phyloP scores from a whole-genome alignment of 2,797 vertebrate species.

The Ataeniobius toweri region DNA sequence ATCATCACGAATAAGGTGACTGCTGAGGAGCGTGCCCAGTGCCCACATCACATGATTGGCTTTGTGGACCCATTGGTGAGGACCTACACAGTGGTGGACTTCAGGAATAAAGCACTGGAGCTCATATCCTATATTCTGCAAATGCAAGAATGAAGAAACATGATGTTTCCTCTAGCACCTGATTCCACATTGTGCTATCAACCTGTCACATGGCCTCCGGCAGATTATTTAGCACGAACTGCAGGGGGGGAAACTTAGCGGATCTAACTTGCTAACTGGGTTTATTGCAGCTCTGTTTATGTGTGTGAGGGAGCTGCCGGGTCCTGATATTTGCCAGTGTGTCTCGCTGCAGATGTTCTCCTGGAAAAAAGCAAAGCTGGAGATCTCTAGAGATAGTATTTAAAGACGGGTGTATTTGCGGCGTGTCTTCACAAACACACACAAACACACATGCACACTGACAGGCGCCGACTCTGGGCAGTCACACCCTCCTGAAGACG shows the following conservation, averaged over 20 bases:
- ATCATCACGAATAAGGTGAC: slow-evolving; percentile 97
- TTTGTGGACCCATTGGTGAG: slow-evolving; percentile 93
- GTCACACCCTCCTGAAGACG: slow-evolving; percentile 63
- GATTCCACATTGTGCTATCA: not conserved
- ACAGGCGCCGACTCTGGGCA: slow-evolving; percentile 24
- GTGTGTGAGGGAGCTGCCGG: slow-evolving; percentile 23
- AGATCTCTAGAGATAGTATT: slow-evolving; percentile 67
- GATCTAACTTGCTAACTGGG: slow-evolving; percentile 47
- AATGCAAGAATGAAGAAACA: not conserved
- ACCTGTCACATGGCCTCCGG: not conserved
- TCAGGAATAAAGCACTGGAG: slow-evolving; percentile 89
- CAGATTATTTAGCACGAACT: slow-evolving; percentile 27
- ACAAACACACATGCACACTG: slow-evolving; percentile 17
- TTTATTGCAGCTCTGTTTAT: slow-evolving; percentile 3
- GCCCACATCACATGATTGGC: slow-evolving; percentile 96
- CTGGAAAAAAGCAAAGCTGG: slow-evolving; percentile 50
- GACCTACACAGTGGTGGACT: slow-evolving; percentile 93
- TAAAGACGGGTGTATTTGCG: slow-evolving; percentile 61
- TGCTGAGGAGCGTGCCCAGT: slow-evolving; percentile 83
- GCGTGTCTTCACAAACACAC: slow-evolving; percentile 20
- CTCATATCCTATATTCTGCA: slow-evolving; percentile 89
- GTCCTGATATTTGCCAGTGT: slow-evolving; percentile 56
- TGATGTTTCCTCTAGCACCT: slow-evolving; percentile 7
- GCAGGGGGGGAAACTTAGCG: slow-evolving; percentile 10
- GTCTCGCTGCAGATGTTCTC: slow-evolving; percentile 67